A percentile compares a stretch with the other conserved stretches of the same genome.
phyloP scores from a whole-genome alignment of 2,113 vertebrate genomes.

The Xenotilapia caudafasciata region DNA sequence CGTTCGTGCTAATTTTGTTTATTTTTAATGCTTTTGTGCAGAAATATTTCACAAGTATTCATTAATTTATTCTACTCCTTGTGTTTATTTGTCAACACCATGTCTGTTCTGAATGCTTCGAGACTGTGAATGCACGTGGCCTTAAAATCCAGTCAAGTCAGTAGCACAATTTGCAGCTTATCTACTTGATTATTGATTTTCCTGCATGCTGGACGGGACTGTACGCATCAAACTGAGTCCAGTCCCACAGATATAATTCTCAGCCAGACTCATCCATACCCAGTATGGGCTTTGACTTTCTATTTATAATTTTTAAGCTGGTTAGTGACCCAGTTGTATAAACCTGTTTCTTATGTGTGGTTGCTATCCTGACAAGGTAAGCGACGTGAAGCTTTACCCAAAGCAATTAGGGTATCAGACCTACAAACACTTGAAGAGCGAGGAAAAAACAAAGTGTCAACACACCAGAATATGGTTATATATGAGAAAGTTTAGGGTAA shows the following conservation, averaged over 20 bases:
- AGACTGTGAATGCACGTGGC: not conserved
- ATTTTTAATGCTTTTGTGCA: not conserved
- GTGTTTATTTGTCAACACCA: not conserved
- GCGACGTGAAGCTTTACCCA: not conserved
- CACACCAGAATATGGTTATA: not conserved
- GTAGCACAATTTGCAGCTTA: not conserved
- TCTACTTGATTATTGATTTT: constrained; percentile 11
- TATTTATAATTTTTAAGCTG: not conserved
- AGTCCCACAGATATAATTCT: constrained; percentile 1
- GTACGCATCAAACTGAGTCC: not conserved
- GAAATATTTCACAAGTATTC: not conserved
- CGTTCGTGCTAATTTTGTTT: not conserved
- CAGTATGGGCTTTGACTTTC: not conserved
- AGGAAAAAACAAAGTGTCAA: not conserved
- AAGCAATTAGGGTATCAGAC: not conserved
- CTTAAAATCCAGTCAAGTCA: not conserved
- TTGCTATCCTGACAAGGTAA: not conserved
- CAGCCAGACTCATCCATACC: not conserved
- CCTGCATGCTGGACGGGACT: not conserved
- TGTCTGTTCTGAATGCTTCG: not conserved
- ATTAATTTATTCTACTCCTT: not conserved
- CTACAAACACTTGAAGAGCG: not conserved
- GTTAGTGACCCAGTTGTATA: not conserved
- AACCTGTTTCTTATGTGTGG: not conserved
- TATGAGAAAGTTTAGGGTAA: not conserved